A percentile compares a stretch with the other conserved stretches of the same genome.
Conservation (phyloP, 2,797 vertebrate species). For the Sebastolobus alascanus region DNA sequence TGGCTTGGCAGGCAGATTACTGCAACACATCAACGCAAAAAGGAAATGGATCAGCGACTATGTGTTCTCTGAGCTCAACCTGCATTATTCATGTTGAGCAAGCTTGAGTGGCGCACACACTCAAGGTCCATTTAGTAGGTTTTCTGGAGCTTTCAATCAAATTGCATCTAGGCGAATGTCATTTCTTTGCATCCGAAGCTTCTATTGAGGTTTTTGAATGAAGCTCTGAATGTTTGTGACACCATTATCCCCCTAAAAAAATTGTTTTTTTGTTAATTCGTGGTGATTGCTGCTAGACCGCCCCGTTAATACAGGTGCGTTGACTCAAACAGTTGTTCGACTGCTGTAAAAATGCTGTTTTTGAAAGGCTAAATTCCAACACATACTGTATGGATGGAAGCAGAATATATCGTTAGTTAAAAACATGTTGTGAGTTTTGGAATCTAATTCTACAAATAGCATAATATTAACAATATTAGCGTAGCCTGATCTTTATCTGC, state of each 20-base stretch:
- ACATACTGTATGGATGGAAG: too few relatives aligned
- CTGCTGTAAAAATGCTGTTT: too few relatives aligned
- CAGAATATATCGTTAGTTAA: too few relatives aligned
- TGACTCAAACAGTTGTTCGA: too few relatives aligned
- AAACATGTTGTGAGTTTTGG: too few relatives aligned
- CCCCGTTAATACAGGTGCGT: rapidly evolving
- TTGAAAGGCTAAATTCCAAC: too few relatives aligned
- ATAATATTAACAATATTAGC: background rate
- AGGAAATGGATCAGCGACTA: slow-evolving; percentile 7
- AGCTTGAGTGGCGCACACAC: background rate
- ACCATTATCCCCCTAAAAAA: too few relatives aligned
- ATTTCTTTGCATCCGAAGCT: background rate
- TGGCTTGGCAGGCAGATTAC: slow-evolving; percentile 96
- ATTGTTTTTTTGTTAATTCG: background rate
- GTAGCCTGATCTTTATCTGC: background rate
- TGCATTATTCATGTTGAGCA: slow-evolving; percentile 75
- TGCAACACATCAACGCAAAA: slow-evolving; percentile 60
- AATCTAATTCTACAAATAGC: background rate
- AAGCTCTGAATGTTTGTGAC: background rate
- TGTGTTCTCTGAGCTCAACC: background rate
- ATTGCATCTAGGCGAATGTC: background rate
- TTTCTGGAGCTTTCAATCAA: background rate
- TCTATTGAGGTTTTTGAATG: background rate
- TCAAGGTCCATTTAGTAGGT: background rate
- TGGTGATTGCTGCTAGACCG: background rate